Evolutionary conservation across 2,888 invertebrate genomes (phyloP), one percentile per base, ranked within the genome.

Genomic region (Catocala sponsa): DNA sequence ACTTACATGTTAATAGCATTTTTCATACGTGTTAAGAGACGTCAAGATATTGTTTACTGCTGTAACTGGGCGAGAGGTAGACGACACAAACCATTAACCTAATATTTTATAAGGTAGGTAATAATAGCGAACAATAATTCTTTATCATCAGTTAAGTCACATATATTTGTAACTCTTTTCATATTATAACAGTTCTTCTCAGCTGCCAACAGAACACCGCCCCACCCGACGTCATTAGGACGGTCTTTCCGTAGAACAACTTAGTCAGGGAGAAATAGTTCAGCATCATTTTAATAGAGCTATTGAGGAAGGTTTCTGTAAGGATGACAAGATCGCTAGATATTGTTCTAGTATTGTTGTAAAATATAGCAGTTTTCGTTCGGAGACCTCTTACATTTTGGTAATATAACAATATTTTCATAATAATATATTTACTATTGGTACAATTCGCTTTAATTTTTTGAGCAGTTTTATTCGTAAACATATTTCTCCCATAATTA

Each of bases 131-230:
- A 50, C 6, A 57, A 4, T 13, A 57, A 33, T 51, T 57, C 57
- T 50, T 57, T 57, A 43, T 58, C 58, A 46, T 15, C 15, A 35
- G 58, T 58, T 15, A 58, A 11, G 6, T 33, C 43, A 44, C 32
- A 32, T 43, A 50, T 35, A 15, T 56, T 43, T 1, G 32, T 43
- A 11, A 56, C 6, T 32, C 11, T 2, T 43, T 33, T 15, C 15
- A 15, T 15, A 15, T 15, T 15, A 15, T 15, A 15, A 15, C 15
- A 15, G 15, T 15, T 15, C 15, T 9, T 49, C 12, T n/a, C n/a
- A n/a, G 49, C 49, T 5, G 25, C 50, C 6, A 49, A 32, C 12
- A 57, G 25, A 5, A 57, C 33, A 33, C 57, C 50, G 10, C 50
- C 50, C 42, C 49, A 50, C 12, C 57, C 50, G 1, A 6, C 6